Base-by-base conservation (phyloP, 2,888 invertebrate genomes). In the Acronicta alni region DNA sequence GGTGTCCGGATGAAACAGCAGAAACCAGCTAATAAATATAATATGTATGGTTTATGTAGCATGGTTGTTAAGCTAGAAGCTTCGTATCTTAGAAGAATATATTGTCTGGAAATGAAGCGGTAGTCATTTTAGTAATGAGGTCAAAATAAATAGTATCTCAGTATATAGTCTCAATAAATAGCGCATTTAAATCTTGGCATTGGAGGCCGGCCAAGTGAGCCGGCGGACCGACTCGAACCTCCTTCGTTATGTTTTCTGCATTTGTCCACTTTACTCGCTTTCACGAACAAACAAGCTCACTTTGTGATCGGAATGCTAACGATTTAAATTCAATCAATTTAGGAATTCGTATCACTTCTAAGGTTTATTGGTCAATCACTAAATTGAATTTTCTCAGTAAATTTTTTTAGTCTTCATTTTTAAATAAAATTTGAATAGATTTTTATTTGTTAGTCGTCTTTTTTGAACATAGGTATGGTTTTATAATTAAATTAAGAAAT, bases 221-320 rank as follows among this genome's bases (percentile, higher is more conserved):
- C 75, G 74, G 69, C 63, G 68, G 57, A 57, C 73, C 73, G 69
- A 64, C 68, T 67, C 69, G 72, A 67, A 74, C 75, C 81, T 85
- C 83, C 84, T 85, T 87, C 88, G 86, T 88, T 89, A 86, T 83
- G 86, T 86, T 86, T 86, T 84, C 85, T 82, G 84, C 83, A 87
- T 89, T 89, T 89, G 89, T 88, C 87, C 89, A 89, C 87, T 88
- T 84, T 86, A 88, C 89, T 90, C 88, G 87, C 85, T 89, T 88
- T 89, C 87, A 88, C 81, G 80, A 85, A 85, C 90, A 92, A 91
- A 91, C 90, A 89, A 88, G 83, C 87, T 83, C 82, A 82, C 80
- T 85, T 76, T 84, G 86, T 87, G 88, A 82, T 80, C 80, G 70
- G 90, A 91, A 92, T 92, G 79, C 75, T 81, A 88, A 86, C 79